Evolutionary conservation across 2,113 vertebrate species (phyloP).

Genomic region (Stegostoma tigrinum): DNA sequence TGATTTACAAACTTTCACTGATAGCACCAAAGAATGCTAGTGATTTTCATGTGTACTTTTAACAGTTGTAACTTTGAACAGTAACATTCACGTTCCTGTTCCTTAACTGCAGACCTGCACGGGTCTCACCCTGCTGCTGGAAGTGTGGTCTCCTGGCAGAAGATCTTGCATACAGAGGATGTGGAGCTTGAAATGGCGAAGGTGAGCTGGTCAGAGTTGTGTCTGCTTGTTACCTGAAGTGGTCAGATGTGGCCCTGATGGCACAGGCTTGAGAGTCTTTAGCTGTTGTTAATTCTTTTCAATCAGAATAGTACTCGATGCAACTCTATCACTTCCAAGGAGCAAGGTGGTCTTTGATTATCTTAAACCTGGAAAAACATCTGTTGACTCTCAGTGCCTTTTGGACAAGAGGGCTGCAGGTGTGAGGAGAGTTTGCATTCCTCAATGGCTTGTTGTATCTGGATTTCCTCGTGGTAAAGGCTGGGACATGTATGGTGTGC

Average conservation of each 20-base stretch:
- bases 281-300: not conserved
- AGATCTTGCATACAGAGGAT: slow-evolving; percentile 56
- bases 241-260: not conserved
- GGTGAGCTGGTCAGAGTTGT: slow-evolving; percentile 52
- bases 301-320: not conserved
- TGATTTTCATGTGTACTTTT: not conserved
- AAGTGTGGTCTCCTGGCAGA: slow-evolving; percentile 56
- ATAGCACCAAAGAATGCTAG: not conserved
- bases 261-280: not conserved
- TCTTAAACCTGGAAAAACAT: too few species aligned
- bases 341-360: not conserved
- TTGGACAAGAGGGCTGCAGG: not conserved
- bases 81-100: not conserved
- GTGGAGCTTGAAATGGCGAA: slow-evolving; percentile 73
- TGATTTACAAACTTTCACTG: not conserved
- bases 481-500: not conserved
- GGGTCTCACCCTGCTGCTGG: slow-evolving; percentile 55
- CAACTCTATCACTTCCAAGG: not conserved
- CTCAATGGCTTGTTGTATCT: not conserved
- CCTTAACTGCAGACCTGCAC: slow-evolving; percentile 58
- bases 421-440: not conserved
- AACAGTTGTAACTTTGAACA: not conserved
- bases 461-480: not conserved
- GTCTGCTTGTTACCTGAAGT: not conserved
- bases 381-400: not conserved